Evolutionary conservation across 2,113 vertebrate species (phyloP), one percentile per base, ranked within the genome.

Genomic region (Cyanoramphus novaezelandiae): DNA sequence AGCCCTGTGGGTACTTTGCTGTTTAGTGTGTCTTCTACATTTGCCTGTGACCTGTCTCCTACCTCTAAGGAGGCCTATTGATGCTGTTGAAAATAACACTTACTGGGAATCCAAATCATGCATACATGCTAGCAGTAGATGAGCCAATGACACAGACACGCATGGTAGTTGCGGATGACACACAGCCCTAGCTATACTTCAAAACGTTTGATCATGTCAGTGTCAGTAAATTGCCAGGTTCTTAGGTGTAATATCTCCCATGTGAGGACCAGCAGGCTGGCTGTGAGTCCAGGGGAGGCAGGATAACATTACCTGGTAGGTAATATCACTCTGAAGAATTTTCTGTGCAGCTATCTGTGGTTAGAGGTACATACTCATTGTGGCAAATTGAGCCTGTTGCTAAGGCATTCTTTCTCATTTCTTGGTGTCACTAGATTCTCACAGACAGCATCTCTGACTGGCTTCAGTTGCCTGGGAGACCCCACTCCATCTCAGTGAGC

Each of bases 381-480:
- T 0, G 0, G 49, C 11, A 41, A 69, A 8, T 2, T 17, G 52
- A 83, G 67, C n/a, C 65, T 29, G 92, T 92, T 88, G 85, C 93
- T 96, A 83, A 94, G 90, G 86, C 85, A 63, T 37, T 59, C 6
- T 67, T 47, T 88, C 57, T 93, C 79, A 68, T 94, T 86, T 77
- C 79, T 64, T 4, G 0, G 16, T 67, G 90, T 57, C 85, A 60
- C 93, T 81, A 71, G 86, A 88, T 23, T 69, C 72, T 80, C 71
- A 80, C 71, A 89, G 70, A 19, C 74, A 86, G 79, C 29, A 81
- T 44, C 71, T 86, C 70, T 17, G 1, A 64, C 43, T 0, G 0
- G 18, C 19, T 74, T 25, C 76, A 83, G 92, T 84, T 95, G 79
- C 71, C 93, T 93, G 86, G 76, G 90, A 95, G 88, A 94, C 33